Evolutionary conservation across 2,113 vertebrate genomes (phyloP).

Genomic region (Sinocyclocheilus grahami): DNA sequence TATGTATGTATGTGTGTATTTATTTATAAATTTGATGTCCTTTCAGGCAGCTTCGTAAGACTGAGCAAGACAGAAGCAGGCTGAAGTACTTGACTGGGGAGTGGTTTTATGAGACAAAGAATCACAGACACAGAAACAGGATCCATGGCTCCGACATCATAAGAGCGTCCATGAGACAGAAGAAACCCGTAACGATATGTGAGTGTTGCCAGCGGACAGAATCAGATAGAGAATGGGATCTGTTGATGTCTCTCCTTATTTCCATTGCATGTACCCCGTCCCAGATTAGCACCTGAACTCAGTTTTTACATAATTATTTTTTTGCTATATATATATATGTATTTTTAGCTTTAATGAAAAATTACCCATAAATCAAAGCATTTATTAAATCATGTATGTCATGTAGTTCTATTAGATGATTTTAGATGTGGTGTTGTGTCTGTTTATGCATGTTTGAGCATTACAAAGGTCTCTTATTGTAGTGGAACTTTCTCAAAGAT

Average conservation of each 20-base stretch:
- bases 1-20: neutral
- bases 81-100: constrained; percentile 91
- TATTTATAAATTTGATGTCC: neutral
- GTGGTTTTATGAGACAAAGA: constrained; percentile 96
- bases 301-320: neutral
- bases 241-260: constrained; percentile 2
- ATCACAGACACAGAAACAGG: constrained; percentile 85
- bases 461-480: constrained; percentile 56
- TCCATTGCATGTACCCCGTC: neutral
- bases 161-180: constrained; percentile 82
- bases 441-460: neutral
- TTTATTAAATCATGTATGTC: neutral
- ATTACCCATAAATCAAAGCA: neutral
- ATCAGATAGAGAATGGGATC: neutral
- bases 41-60: constrained; percentile 82
- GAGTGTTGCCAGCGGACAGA: constrained; percentile 56
- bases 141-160: constrained; percentile 90
- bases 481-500: constrained; percentile 80
- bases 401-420: neutral
- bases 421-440: neutral
- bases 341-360: neutral
- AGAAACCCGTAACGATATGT: constrained; percentile 76
- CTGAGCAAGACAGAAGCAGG: constrained; percentile 72
- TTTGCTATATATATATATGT: neutral
- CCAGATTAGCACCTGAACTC: neutral